Conservation (phyloP, 2,113 vertebrate genomes). For the Mastomys coucha region DNA sequence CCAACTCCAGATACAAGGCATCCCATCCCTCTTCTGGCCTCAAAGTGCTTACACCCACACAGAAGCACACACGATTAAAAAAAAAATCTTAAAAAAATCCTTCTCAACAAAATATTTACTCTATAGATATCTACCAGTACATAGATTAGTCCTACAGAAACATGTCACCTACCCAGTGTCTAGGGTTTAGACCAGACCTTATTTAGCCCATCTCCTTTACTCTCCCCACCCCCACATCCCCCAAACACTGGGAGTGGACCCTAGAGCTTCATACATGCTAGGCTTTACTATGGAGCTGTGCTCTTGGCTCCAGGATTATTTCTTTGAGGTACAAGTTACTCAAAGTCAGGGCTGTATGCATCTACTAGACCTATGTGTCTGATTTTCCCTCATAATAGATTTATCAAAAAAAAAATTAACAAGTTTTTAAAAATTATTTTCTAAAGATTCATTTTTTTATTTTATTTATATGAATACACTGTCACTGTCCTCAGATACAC, state of each 20-base stretch:
- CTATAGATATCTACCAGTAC: background rate
- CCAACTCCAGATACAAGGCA: background rate
- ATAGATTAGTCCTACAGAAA: background rate
- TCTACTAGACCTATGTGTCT: background rate
- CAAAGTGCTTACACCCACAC: background rate
- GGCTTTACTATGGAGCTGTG: background rate
- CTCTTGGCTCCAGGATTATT: background rate
- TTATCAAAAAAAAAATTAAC: background rate
- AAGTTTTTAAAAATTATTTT: too few relatives aligned
- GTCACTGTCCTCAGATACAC: too few relatives aligned
- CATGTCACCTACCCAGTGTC: background rate
- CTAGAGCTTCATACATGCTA: background rate
- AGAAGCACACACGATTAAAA: background rate
- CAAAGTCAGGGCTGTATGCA: background rate
- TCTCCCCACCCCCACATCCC: fast-evolving
- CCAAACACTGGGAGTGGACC: background rate
- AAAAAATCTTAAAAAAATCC: background rate
- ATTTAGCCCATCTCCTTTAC: background rate
- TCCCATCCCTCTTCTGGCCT: background rate
- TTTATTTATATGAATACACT: too few relatives aligned
- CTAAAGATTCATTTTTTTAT: too few relatives aligned
- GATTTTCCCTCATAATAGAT: background rate
- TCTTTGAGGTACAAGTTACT: background rate
- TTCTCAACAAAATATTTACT: background rate
- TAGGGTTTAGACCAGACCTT: background rate